Evolutionary conservation across 2,113 vertebrate species (phyloP).

Genomic region (Rutilus rutilus): DNA sequence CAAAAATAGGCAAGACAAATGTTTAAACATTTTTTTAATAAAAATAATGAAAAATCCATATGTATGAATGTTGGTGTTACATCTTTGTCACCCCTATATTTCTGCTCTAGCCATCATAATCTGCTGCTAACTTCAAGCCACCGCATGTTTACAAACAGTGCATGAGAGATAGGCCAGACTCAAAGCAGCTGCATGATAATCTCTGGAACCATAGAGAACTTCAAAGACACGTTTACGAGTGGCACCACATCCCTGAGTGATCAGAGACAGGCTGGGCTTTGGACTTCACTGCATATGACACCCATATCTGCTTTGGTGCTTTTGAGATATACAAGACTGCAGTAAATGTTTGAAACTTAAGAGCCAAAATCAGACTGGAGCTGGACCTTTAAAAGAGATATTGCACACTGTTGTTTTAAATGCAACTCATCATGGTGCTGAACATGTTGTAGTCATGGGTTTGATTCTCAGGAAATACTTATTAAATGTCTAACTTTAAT

Average conservation of each 20-base stretch:
- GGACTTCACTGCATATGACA: not conserved
- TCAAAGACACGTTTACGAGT: slow-evolving; percentile 51
- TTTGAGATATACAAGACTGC: not conserved
- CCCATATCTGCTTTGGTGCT: not conserved
- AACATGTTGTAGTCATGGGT: not conserved
- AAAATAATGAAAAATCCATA: not conserved
- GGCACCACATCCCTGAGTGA: slow-evolving; percentile 33
- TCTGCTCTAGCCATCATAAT: slow-evolving; percentile 48
- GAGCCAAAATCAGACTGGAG: not conserved
- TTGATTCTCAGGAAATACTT: not conserved
- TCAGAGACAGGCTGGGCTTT: not conserved
- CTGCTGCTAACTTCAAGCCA: slow-evolving; percentile 51
- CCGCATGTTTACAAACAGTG: slow-evolving; percentile 59
- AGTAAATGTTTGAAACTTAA: not conserved
- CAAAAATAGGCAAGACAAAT: not conserved
- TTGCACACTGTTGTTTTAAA: not conserved
- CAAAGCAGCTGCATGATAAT: slow-evolving; percentile 54
- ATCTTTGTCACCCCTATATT: slow-evolving; percentile 56
- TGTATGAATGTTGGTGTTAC: not conserved
- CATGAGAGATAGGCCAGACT: slow-evolving; percentile 46
- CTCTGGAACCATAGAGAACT: slow-evolving; percentile 55
- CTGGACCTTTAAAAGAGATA: not conserved
- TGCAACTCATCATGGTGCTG: not conserved
- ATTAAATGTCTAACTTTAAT: not conserved
- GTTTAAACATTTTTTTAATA: not conserved